phyloP scores from a whole-genome alignment of 2,888 invertebrate species.

The Diaprepes abbreviatus region DNA sequence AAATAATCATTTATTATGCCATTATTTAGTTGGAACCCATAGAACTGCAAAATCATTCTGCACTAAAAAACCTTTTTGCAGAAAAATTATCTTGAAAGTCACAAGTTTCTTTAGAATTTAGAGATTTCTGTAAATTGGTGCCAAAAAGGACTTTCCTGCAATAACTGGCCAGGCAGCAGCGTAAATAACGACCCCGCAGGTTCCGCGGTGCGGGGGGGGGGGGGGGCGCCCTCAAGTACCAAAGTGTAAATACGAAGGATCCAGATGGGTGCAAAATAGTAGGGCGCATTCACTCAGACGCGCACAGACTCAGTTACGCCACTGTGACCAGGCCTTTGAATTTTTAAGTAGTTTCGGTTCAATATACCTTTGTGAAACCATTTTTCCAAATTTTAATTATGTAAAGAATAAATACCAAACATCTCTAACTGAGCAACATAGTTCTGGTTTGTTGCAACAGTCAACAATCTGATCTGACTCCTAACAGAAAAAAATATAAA shows the following conservation, averaged over 20 bases:
- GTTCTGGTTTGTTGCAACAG: neutral
- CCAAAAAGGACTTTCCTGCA: slow-evolving; percentile 13
- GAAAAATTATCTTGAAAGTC: slow-evolving; percentile 1
- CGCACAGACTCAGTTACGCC: no score
- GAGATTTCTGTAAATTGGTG: slow-evolving; percentile 15
- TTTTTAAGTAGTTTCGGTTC: no score
- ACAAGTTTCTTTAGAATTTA: slow-evolving; percentile 12
- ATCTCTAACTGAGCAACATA: slow-evolving; percentile 14
- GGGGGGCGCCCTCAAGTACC: neutral
- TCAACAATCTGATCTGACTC: neutral
- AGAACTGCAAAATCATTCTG: slow-evolving; percentile 15
- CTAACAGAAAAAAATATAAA: neutral
- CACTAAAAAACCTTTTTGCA: neutral
- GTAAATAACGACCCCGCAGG: no score
- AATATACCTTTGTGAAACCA: neutral
- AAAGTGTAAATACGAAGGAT: neutral
- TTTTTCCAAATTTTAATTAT: neutral
- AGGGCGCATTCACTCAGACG: no score
- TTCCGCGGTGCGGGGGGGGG: no score
- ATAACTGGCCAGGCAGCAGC: neutral
- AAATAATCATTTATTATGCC: slow-evolving; percentile 11
- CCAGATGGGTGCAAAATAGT: neutral
- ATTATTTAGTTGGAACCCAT: slow-evolving; percentile 8
- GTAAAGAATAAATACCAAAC: slow-evolving; percentile 9
- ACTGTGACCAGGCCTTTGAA: no score